Evolutionary conservation across 2,797 vertebrate genomes (phyloP).

Genomic region (Anomalospiza imberbis): DNA sequence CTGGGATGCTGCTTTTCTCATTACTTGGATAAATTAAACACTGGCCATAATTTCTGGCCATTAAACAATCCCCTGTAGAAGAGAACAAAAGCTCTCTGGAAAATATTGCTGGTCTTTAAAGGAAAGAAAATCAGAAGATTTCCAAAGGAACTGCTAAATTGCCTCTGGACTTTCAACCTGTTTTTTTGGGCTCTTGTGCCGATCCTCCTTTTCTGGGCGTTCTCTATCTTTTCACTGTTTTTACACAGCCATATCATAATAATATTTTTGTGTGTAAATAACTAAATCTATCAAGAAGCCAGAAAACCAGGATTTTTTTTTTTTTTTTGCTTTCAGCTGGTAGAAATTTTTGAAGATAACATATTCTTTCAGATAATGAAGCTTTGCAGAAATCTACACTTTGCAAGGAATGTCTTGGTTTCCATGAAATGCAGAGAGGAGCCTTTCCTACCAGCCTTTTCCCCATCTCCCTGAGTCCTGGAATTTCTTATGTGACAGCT

Average conservation of each 20-base stretch:
- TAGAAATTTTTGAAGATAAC: background rate
- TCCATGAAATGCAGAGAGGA: background rate
- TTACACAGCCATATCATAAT: background rate
- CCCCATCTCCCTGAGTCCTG: background rate
- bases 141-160: background rate
- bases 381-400: background rate
- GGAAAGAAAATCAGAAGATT: background rate
- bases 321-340: background rate
- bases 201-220: background rate
- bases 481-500: background rate
- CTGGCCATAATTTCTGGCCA: background rate
- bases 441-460: background rate
- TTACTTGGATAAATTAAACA: background rate
- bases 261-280: background rate
- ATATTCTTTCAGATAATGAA: background rate
- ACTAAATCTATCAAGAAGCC: background rate
- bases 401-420: background rate
- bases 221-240: background rate
- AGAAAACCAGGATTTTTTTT: background rate
- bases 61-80: background rate
- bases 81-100: background rate
- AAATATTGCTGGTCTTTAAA: background rate
- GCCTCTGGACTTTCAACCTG: background rate
- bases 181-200: background rate
- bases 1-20: background rate